Evolutionary conservation across 2,797 vertebrate genomes (phyloP).

Genomic region (Hippopotamyrus pictus): DNA sequence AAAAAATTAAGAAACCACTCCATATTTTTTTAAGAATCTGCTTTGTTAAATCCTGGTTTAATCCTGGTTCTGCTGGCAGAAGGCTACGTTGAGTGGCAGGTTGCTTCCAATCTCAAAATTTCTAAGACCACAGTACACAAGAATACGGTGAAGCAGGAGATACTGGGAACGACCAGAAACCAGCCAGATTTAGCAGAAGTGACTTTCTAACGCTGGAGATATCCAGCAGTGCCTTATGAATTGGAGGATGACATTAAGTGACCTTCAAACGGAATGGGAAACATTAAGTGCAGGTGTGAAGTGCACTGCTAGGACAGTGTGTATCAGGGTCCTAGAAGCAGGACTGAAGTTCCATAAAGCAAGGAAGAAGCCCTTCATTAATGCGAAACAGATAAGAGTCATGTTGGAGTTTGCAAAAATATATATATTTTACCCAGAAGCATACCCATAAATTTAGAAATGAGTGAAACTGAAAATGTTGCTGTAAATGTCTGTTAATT

Average conservation of each 20-base stretch:
- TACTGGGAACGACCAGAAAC: neutral
- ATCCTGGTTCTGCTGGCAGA: neutral
- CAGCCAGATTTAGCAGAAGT: neutral
- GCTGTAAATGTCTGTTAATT: neutral
- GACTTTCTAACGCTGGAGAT: neutral
- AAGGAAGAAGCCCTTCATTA: neutral
- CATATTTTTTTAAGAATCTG: neutral
- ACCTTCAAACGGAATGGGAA: neutral
- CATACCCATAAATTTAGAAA: neutral
- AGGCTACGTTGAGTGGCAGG: neutral
- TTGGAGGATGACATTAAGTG: neutral
- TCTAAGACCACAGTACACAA: neutral
- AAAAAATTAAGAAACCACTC: neutral
- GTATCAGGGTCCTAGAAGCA: neutral
- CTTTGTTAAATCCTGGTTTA: neutral
- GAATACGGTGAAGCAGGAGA: neutral
- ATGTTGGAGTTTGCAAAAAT: neutral
- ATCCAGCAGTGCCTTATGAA: neutral
- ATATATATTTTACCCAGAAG: neutral
- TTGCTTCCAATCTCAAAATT: neutral
- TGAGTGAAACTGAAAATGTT: neutral
- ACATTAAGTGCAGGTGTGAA: neutral
- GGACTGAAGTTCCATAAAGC: neutral
- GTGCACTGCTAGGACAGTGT: neutral
- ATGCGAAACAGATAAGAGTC: neutral